A percentile compares a stretch with the other conserved stretches of the same genome.
Evolutionary conservation across 1,140 invertebrate species (phyloP).

Genomic region (Pachyrhynchus sulphureomaculatus): DNA sequence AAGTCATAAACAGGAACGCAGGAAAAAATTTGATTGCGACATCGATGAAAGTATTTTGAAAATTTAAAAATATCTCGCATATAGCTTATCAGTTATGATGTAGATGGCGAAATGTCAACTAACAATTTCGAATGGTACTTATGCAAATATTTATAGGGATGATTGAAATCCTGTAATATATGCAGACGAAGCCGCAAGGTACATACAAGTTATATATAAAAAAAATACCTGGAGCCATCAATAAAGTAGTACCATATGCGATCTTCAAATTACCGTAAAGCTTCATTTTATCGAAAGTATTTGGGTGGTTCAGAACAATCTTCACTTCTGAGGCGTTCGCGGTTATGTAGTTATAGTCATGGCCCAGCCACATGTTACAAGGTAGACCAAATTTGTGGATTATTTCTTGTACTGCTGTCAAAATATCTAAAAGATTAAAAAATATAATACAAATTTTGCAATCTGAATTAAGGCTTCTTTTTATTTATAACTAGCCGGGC

Average conservation of each 20-base stretch:
- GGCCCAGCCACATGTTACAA: slow-evolving; percentile 15
- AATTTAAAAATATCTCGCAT: no score
- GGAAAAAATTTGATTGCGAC: no score
- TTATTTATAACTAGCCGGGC: no score
- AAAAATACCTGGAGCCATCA: slow-evolving; percentile 8
- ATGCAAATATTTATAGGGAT: no score
- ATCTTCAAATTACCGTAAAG: slow-evolving; percentile 5
- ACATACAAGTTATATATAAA: no score
- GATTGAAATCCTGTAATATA: no score
- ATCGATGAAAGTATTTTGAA: no score
- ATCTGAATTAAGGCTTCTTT: background rate
- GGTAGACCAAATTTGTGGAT: slow-evolving; percentile 11
- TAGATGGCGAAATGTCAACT: no score
- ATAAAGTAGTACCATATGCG: background rate
- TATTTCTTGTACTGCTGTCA: background rate
- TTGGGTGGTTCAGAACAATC: slow-evolving; percentile 10
- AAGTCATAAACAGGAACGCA: no score
- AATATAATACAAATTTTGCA: background rate
- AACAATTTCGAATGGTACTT: no score
- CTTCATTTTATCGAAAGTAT: slow-evolving; percentile 11
- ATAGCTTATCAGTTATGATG: no score
- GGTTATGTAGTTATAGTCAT: slow-evolving; percentile 17
- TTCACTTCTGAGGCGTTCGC: slow-evolving; percentile 7
- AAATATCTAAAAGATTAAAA: slow-evolving; percentile 16
- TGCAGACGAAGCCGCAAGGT: no score